These are phyloP conservation scores for Coelinius sp. DNA, from an alignment of 2,888 invertebrate genomes.

Conservation along the genomic window DNA sequence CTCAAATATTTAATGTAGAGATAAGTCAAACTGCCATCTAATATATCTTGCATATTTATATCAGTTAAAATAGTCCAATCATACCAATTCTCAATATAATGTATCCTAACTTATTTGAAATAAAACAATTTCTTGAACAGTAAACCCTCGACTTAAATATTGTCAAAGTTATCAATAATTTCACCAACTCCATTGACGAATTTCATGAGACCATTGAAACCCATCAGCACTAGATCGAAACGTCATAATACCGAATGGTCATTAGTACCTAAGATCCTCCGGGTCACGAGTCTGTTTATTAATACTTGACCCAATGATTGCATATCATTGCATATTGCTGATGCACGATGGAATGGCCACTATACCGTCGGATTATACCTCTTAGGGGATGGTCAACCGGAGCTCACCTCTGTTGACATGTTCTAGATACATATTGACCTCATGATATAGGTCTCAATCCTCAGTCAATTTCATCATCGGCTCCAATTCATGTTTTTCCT, in stretches of 20 bases:
- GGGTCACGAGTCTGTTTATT: neutral
- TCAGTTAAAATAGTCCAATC: neutral
- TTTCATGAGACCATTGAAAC: neutral
- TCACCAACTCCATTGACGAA: neutral
- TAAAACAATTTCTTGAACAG: neutral
- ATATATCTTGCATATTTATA: too few species aligned
- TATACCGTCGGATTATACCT: constrained; percentile 58
- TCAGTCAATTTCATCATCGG: constrained; percentile 35
- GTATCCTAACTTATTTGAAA: neutral
- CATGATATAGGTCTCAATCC: constrained; percentile 37
- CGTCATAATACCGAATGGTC: neutral
- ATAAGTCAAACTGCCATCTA: too few species aligned
- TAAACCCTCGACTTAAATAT: neutral
- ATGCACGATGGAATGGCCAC: constrained; percentile 46
- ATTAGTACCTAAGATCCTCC: neutral
- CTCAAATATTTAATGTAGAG: neutral
- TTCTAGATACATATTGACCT: constrained; percentile 31
- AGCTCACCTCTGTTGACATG: constrained; percentile 39
- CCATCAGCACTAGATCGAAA: neutral
- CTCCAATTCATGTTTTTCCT: neutral
- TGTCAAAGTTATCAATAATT: neutral
- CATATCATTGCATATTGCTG: constrained; percentile 57
- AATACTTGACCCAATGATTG: constrained; percentile 11
- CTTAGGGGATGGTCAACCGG: constrained; percentile 54
- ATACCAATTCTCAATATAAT: neutral